Percentiles rank a stretch among this genome's conserved stretches.
Evolutionary conservation across 2,113 vertebrate genomes (phyloP).

Genomic region (Fulica atra): DNA sequence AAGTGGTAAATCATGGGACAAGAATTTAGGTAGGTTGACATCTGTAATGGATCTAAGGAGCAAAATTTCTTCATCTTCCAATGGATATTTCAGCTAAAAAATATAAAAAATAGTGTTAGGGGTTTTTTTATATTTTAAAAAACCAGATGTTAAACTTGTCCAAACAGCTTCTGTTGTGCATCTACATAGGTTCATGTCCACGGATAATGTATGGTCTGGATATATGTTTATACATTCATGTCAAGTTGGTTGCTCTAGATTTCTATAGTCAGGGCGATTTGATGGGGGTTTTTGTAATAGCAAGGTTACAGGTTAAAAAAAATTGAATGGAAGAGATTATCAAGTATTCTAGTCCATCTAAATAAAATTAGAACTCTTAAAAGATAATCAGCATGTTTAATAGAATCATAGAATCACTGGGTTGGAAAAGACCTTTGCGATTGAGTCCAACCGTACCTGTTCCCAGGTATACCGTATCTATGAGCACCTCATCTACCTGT

Average conservation of each 20-base stretch:
- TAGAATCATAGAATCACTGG: no score
- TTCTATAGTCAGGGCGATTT: background rate
- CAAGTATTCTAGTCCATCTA: background rate
- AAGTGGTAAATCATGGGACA: conserved; percentile 89
- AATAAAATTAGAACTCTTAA: background rate
- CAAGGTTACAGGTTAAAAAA: background rate
- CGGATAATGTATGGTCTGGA: background rate
- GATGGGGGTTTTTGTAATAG: background rate
- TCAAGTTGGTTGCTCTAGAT: background rate
- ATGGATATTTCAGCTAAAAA: conserved; percentile 84
- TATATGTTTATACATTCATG: background rate
- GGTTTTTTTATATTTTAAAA: background rate
- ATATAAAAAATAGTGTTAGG: background rate
- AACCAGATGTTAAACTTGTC: background rate
- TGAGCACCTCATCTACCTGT: no score
- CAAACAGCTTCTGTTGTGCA: background rate
- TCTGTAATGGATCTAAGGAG: conserved; percentile 90
- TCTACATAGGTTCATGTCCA: background rate
- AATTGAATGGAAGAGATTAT: background rate
- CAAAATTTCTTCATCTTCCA: conserved; percentile 90
- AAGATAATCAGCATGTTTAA: background rate
- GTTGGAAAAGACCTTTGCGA: no score
- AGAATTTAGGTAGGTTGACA: conserved; percentile 91
- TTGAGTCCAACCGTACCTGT: no score
- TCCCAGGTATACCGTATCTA: no score